phyloP scores from a whole-genome alignment of 2,888 invertebrate genomes.

The Acheta domesticus region DNA sequence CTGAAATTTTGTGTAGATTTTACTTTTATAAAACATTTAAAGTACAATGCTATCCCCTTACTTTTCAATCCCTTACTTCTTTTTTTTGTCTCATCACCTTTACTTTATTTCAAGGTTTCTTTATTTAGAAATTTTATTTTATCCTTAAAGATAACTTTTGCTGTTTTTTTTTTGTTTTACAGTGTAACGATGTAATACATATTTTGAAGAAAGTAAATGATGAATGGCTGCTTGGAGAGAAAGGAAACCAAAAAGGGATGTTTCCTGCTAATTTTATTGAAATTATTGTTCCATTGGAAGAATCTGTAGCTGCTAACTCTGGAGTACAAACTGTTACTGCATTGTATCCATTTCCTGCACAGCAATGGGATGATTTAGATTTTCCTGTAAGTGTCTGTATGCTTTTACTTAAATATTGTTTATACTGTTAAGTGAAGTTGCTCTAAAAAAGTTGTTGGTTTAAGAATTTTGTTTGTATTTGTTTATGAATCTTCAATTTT shows the following conservation, averaged over 20 bases:
- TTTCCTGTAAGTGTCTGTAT: slow-evolving; percentile 50
- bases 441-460: too few species aligned
- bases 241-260: slow-evolving; percentile 69
- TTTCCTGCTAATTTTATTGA: slow-evolving; percentile 80
- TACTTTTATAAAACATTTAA: too few species aligned
- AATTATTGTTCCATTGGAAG: slow-evolving; percentile 63
- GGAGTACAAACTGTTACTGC: slow-evolving; percentile 54
- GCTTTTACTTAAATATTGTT: not conserved
- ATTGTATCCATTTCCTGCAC: slow-evolving; percentile 69
- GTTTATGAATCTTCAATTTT: too few species aligned
- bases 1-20: too few species aligned
- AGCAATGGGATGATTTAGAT: slow-evolving; percentile 55
- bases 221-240: slow-evolving; percentile 76
- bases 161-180: slow-evolving; percentile 43
- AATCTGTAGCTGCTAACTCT: slow-evolving; percentile 48
- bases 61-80: too few species aligned
- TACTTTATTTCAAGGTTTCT: too few species aligned
- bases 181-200: slow-evolving; percentile 71
- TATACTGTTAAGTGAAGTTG: not conserved
- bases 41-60: too few species aligned
- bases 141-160: not conserved
- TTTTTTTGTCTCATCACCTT: too few species aligned
- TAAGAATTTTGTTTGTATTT: too few species aligned
- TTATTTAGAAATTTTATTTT: too few species aligned
- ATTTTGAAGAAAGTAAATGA: slow-evolving; percentile 67